Conservation (phyloP, 2,888 invertebrate species). For the Salticus scenicus region DNA sequence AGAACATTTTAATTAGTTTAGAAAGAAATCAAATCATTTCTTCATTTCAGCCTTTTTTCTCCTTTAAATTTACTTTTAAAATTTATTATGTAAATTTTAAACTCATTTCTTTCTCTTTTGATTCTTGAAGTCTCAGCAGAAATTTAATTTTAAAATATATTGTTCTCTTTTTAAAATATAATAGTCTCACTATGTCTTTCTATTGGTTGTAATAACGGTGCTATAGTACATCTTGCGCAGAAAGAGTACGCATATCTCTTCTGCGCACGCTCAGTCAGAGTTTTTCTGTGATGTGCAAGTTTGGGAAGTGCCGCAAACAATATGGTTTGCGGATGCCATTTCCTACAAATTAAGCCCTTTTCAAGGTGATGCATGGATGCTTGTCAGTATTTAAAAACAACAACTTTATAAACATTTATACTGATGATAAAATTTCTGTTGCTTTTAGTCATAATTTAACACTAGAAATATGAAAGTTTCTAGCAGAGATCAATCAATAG, state of each 20-base stretch:
- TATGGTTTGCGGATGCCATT: constrained; percentile 22
- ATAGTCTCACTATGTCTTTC: too few species aligned
- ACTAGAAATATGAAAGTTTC: neutral
- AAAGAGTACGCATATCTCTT: neutral
- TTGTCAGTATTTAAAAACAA: neutral
- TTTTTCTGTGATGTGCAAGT: constrained; percentile 63
- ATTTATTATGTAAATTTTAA: too few species aligned
- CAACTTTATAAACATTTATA: neutral
- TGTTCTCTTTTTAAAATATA: too few species aligned
- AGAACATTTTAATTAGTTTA: too few species aligned
- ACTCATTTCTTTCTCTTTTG: too few species aligned
- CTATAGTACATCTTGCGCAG: constrained; percentile 61
- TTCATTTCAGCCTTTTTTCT: too few species aligned
- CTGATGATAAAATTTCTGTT: neutral
- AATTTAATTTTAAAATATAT: too few species aligned
- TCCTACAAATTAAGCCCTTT: constrained; percentile 66
- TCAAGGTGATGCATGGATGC: constrained; percentile 21
- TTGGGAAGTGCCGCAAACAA: constrained; percentile 23
- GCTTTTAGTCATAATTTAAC: neutral
- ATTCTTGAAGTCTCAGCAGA: too few species aligned
- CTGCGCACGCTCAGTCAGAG: constrained; percentile 68
- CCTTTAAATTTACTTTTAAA: too few species aligned
- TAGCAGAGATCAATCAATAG: too few species aligned
- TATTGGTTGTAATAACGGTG: constrained; percentile 20
- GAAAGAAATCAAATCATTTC: too few species aligned